These are phyloP conservation scores for Trochalopteron elliotii DNA, from an alignment of 2,113 vertebrate species.

Conservation along the genomic window DNA sequence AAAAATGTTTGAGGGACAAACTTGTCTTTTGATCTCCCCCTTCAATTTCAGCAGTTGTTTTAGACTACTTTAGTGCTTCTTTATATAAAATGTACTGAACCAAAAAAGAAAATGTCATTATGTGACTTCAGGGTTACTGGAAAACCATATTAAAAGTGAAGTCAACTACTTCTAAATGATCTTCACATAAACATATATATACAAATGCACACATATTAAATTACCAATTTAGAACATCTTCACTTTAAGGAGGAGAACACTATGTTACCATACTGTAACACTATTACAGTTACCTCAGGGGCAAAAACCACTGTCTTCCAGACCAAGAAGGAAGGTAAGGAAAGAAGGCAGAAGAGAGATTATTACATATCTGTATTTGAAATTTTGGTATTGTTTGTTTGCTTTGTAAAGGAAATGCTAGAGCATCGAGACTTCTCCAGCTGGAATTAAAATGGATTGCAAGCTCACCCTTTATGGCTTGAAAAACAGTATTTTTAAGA, in stretches of 20 bases:
- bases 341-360: neutral
- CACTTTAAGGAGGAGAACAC: neutral
- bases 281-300: neutral
- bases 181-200: neutral
- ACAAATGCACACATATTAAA: neutral
- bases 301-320: neutral
- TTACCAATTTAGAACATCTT: neutral
- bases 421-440: neutral
- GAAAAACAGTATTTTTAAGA: slow-evolving; percentile 46
- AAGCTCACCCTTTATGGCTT: neutral
- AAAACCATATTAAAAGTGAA: neutral
- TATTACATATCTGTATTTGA: neutral
- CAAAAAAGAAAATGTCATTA: neutral
- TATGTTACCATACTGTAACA: neutral
- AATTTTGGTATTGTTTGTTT: neutral
- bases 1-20: neutral
- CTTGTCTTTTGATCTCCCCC: neutral
- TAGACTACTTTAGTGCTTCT: neutral
- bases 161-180: neutral
- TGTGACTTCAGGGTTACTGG: neutral
- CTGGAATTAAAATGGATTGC: neutral
- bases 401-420: neutral
- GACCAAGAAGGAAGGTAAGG: neutral
- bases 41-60: neutral
- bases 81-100: neutral